Percentiles rank a stretch among this genome's conserved stretches.
These are phyloP conservation scores for Pithys albifrons DNA, from an alignment of 2,113 vertebrate genomes.

Conservation along the genomic window DNA sequence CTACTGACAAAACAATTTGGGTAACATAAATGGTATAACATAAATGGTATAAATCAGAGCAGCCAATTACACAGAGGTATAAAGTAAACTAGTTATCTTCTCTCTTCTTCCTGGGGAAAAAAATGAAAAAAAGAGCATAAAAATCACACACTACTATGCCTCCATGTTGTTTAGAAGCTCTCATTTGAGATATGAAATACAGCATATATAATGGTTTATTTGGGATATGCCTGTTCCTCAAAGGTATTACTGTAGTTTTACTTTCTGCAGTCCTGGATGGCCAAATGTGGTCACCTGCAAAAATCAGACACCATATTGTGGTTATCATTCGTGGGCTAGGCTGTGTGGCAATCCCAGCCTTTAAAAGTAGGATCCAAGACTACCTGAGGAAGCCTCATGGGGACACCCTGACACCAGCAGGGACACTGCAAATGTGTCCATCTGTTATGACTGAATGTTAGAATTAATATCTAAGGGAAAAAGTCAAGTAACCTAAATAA, in stretches of 20 bases:
- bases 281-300: accelerated
- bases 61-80: neutral
- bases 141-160: neutral
- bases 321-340: neutral
- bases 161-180: neutral
- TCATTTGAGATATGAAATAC: neutral
- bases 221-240: neutral
- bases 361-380: neutral
- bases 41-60: neutral
- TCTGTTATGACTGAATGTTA: neutral
- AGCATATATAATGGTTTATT: neutral
- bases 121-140: neutral
- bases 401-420: neutral
- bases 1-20: neutral
- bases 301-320: neutral
- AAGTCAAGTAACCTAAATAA: neutral
- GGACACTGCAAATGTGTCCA: accelerated
- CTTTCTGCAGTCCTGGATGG: neutral
- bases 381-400: neutral
- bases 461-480: neutral
- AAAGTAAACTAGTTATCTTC: neutral
- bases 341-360: neutral
- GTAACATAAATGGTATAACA: neutral
- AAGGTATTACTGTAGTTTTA: neutral
- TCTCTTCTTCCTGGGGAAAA: neutral